Evolutionary conservation across 2,888 invertebrate species (phyloP).

Genomic region (Adelphocoris suturalis): DNA sequence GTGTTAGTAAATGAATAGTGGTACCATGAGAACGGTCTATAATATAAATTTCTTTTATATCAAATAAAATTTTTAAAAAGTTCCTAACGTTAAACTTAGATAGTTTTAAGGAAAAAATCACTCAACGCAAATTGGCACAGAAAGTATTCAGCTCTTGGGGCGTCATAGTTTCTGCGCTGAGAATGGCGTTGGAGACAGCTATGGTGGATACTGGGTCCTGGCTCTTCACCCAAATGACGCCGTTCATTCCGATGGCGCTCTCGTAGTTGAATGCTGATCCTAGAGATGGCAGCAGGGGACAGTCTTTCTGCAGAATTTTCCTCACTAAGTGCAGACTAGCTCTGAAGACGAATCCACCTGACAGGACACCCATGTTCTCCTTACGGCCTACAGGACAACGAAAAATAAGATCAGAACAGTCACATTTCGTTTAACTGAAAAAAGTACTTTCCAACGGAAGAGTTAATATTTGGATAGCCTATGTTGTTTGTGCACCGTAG

Average conservation of each 20-base stretch:
- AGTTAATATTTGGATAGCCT: too few species aligned
- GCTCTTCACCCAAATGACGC: constrained; percentile 94
- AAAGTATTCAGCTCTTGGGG: constrained; percentile 82
- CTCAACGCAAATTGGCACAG: constrained; percentile 77
- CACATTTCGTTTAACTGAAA: too few species aligned
- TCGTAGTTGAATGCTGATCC: constrained; percentile 87
- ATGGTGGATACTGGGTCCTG: constrained; percentile 86
- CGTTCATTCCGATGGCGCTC: constrained; percentile 95
- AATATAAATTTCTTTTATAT: too few species aligned
- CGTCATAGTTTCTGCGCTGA: constrained; percentile 84
- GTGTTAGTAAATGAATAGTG: too few species aligned
- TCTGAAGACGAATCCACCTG: constrained; percentile 88
- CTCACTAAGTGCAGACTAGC: constrained; percentile 86
- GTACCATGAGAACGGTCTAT: too few species aligned
- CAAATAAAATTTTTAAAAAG: too few species aligned
- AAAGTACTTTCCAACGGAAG: too few species aligned
- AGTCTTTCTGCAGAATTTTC: constrained; percentile 86
- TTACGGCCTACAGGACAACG: constrained; percentile 85
- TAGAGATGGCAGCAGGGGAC: constrained; percentile 86
- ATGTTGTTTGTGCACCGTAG: too few species aligned
- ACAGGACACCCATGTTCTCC: constrained; percentile 87
- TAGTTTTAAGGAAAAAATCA: too few species aligned
- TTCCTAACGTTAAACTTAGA: too few species aligned
- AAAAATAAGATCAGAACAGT: too few species aligned
- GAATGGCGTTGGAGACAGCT: constrained; percentile 89